These are phyloP conservation scores for Zoanthus gigantus DNA, from an alignment of 92 coral and sea anemone genomes.

Conservation along the genomic window DNA sequence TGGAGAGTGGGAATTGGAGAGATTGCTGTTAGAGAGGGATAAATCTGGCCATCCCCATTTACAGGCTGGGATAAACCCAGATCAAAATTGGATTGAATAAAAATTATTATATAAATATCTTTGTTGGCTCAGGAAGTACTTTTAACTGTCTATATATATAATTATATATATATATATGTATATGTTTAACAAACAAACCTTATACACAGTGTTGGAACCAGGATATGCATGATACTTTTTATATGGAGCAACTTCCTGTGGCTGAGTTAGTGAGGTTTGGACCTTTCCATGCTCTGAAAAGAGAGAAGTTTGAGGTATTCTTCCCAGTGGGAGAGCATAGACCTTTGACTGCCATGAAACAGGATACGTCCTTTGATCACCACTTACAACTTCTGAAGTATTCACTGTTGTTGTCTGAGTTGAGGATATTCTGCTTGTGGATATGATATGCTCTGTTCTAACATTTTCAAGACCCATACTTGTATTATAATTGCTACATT, in stretches of 20 bases:
- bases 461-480: background rate
- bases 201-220: constrained; percentile 13
- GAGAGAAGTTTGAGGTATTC: constrained; percentile 47
- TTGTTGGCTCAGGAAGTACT: too few species aligned
- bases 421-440: background rate
- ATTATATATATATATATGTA: too few species aligned
- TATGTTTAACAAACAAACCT: constrained; percentile 14
- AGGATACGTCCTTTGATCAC: constrained; percentile 42
- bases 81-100: too few species aligned
- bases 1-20: too few species aligned
- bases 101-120: too few species aligned
- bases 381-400: background rate
- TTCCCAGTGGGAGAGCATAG: constrained; percentile 51
- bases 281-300: background rate
- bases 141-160: too few species aligned
- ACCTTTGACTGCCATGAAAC: constrained; percentile 65
- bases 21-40: too few species aligned
- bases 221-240: background rate
- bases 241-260: background rate
- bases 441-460: background rate
- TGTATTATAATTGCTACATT: background rate
- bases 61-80: too few species aligned
- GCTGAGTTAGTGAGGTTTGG: background rate
- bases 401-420: too few species aligned
- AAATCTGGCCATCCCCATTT: too few species aligned